Evolutionary conservation across 2,888 invertebrate genomes (phyloP).

Genomic region (Caenorhabditis sp.): DNA sequence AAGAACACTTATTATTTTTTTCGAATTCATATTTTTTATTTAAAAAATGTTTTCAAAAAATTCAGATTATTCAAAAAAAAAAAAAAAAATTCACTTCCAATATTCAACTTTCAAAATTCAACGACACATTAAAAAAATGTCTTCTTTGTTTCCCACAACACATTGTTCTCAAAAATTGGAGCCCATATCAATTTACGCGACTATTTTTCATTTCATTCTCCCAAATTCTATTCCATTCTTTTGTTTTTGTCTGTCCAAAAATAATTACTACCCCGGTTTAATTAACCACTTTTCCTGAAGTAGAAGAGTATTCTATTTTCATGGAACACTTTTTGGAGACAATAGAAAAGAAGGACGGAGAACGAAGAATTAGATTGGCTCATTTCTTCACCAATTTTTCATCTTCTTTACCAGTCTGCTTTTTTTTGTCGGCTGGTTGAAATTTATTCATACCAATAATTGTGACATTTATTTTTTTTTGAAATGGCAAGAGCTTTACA

Average conservation of each 20-base stretch:
- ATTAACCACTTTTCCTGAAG: neutral
- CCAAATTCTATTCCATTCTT: neutral
- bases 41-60: too few species aligned
- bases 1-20: too few species aligned
- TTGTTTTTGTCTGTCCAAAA: conserved; percentile 4
- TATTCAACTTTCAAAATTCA: too few species aligned
- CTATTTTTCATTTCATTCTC: conserved; percentile 9
- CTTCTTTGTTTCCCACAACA: too few species aligned
- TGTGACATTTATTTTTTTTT: neutral
- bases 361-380: conserved; percentile 1
- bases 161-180: neutral
- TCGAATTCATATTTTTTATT: too few species aligned
- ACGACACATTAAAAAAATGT: too few species aligned
- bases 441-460: neutral
- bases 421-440: neutral
- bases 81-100: too few species aligned
- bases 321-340: neutral
- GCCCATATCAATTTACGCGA: neutral
- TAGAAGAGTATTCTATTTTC: neutral
- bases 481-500: conserved; percentile 10
- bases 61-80: too few species aligned
- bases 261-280: neutral
- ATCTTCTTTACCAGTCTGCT: neutral
- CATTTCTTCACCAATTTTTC: neutral
- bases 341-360: neutral